Percentiles rank a stretch among this genome's conserved stretches.
These are phyloP conservation scores for Galago senegalensis DNA, from an alignment of 2,797 vertebrate species.

Conservation along the genomic window DNA sequence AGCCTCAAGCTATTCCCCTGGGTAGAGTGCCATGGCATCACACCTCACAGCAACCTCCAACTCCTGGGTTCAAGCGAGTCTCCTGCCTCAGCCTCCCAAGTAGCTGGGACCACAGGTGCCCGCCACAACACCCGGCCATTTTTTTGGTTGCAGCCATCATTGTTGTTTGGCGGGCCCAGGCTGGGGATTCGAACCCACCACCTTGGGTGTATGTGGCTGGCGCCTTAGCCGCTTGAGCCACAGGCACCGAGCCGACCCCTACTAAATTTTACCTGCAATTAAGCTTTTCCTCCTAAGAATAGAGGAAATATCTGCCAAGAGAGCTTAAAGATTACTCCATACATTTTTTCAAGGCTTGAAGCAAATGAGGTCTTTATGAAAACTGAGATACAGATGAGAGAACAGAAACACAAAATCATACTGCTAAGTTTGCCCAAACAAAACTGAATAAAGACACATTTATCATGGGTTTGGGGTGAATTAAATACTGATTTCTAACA, in stretches of 20 bases:
- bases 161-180: too few species aligned
- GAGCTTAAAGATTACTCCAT: slow-evolving; percentile 68
- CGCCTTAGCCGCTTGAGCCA: too few species aligned
- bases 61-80: too few species aligned
- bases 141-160: too few species aligned
- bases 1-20: too few species aligned
- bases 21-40: too few species aligned
- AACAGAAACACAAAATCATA: slow-evolving; percentile 72
- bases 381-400: slow-evolving; percentile 74
- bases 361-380: slow-evolving; percentile 76
- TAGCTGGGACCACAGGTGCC: too few species aligned
- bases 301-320: slow-evolving; percentile 84
- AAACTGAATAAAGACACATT: slow-evolving; percentile 74
- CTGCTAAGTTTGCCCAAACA: slow-evolving; percentile 62
- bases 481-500: slow-evolving; percentile 77
- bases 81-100: too few species aligned
- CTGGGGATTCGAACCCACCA: too few species aligned
- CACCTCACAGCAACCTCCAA: too few species aligned
- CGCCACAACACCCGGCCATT: too few species aligned
- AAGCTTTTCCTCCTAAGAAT: slow-evolving; percentile 43
- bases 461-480: slow-evolving; percentile 63
- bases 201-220: too few species aligned
- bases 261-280: slow-evolving; percentile 24
- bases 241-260: background rate
- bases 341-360: slow-evolving; percentile 69